Evolutionary conservation across 2,797 vertebrate species (phyloP), one percentile per base, ranked within the genome.

Genomic region (Myiotriccus ornatus): DNA sequence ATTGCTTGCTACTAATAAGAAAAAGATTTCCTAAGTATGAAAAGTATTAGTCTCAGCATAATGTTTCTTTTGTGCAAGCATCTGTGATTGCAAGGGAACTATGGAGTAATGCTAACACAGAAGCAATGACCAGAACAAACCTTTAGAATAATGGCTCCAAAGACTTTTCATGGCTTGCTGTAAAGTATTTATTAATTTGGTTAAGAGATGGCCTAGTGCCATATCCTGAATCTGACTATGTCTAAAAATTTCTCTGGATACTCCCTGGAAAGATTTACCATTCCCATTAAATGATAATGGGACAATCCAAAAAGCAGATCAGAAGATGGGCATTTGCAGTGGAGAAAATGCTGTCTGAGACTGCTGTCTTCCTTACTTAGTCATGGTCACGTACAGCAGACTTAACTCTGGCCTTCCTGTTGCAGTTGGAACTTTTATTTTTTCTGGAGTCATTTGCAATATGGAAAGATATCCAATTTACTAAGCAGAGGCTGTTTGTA

Each of bases 121-220:
- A 86, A 91, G 74, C 87, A 93, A 67, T 90, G 91, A 93, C 80
- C 91, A 94, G 89, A 89, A 90, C 80, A 88, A 94, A 67, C 94
- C 47, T 84, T 86, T 53, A 92, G 49, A 90, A 82, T 94, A 93
- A 87, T 46, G 77, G 70, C 46, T 93, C 59, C 67, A 94, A 87
- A 84, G 59, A 68, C 53, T 91, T 91, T 86, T 60, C 85, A 70
- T 86, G 25, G 27, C 56, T 93, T 90, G n/a, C 46, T 70, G n/a
- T 86, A 78, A 92, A 82, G 52, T 90, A 79, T 82, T 84, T 94
- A 92, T 88, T 93, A 93, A 94, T 96, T 94, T 96, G 49, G 47
- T 81, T 87, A 91, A 89, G 65, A 81, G 50, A 78, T 86, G 77
- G 89, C 80, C 50, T 85, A 46, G 28, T 73, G 87, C 93, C 95